Evolutionary conservation across 2,888 invertebrate species (phyloP).

Genomic region (Acanthosepion pharaonis): DNA sequence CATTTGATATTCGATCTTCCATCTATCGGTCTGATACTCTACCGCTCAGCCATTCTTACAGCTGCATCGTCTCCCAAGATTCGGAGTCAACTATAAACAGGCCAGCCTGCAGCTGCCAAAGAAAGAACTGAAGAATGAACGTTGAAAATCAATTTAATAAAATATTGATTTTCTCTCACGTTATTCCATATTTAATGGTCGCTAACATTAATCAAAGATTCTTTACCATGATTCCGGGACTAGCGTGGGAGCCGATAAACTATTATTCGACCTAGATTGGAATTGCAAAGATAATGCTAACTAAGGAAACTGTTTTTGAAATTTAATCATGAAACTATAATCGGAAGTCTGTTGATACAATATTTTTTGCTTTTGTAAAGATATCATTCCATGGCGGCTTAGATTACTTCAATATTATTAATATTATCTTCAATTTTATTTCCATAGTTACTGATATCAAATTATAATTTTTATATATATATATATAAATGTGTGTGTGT

Average conservation of each 20-base stretch:
- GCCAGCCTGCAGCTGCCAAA: neutral
- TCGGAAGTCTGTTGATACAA: neutral
- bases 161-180: neutral
- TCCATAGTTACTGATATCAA: neutral
- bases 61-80: neutral
- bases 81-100: neutral
- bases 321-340: neutral
- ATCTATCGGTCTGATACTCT: too few relatives aligned
- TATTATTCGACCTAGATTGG: neutral
- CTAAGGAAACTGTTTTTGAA: neutral
- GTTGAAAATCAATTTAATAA: conserved; percentile 10
- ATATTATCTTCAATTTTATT: neutral
- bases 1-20: too few relatives aligned
- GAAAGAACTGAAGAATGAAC: neutral
- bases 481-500: neutral
- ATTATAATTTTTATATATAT: neutral
- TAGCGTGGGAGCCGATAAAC: neutral
- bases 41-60: neutral
- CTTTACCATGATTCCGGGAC: neutral
- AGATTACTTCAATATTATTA: neutral
- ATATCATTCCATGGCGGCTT: neutral
- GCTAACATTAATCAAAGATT: neutral
- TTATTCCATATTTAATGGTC: conserved; percentile 23
- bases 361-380: neutral
- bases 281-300: neutral